Evolutionary conservation across 2,888 invertebrate species (phyloP).

Genomic region (Neuroscelio doddi): DNA sequence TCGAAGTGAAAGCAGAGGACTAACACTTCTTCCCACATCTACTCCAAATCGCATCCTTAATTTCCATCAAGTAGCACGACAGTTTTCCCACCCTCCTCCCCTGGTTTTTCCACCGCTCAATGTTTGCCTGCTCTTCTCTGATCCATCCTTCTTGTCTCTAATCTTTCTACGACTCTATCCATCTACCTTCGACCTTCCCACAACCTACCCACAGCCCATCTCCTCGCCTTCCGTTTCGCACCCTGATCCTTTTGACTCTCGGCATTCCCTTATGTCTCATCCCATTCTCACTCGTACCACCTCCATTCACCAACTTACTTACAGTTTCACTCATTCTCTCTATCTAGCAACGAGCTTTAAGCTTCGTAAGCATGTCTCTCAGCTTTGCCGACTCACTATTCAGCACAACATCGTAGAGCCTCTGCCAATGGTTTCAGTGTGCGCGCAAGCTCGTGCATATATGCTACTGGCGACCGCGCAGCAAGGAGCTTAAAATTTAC

Average conservation of each 20-base stretch:
- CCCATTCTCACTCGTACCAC: constrained; percentile 26
- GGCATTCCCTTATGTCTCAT: constrained; percentile 14
- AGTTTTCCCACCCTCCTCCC: constrained; percentile 14
- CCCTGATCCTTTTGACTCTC: constrained; percentile 10
- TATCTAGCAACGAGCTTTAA: constrained; percentile 1
- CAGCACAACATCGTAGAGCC: background rate
- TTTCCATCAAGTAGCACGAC: constrained; percentile 57
- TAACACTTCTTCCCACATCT: too few relatives aligned
- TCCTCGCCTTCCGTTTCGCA: constrained; percentile 17
- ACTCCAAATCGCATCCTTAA: constrained; percentile 59
- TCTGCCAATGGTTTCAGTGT: constrained; percentile 1
- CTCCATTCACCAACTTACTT: constrained; percentile 41
- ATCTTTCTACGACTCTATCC: too few relatives aligned
- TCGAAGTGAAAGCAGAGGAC: constrained; percentile 45
- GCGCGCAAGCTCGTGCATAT: constrained; percentile 1
- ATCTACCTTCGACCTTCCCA: too few relatives aligned
- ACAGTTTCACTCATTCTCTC: background rate
- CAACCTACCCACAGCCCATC: too few relatives aligned
- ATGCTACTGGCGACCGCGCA: background rate
- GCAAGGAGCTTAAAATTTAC: constrained; percentile 1
- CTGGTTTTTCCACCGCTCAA: too few relatives aligned
- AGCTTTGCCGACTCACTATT: background rate
- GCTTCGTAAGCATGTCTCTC: background rate
- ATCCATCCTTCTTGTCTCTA: constrained; percentile 22
- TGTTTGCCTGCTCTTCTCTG: constrained; percentile 16